Conservation (phyloP, 2,113 vertebrate species). For the Pelvicachromis taeniatus region DNA sequence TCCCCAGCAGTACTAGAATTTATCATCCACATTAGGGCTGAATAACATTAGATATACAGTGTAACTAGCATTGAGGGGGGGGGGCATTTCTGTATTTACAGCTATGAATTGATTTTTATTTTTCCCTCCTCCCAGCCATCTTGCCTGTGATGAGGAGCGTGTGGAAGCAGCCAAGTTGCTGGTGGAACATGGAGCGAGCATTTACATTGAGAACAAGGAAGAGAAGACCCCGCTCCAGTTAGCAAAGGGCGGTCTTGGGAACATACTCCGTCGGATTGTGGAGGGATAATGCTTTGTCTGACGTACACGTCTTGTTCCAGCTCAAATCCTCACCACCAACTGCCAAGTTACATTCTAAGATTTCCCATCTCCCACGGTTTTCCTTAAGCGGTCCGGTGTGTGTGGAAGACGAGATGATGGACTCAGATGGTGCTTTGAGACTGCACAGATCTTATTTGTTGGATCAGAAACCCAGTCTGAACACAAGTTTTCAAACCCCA, state of each 20-base stretch:
- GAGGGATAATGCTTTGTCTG: slow-evolving; percentile 74
- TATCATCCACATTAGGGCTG: neutral
- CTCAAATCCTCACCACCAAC: neutral
- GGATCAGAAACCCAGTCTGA: neutral
- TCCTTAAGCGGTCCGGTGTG: neutral
- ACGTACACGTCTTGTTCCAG: neutral
- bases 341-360: neutral
- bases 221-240: slow-evolving; percentile 92
- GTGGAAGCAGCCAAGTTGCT: slow-evolving; percentile 91
- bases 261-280: slow-evolving; percentile 82
- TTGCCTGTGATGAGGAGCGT: slow-evolving; percentile 95
- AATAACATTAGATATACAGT: neutral
- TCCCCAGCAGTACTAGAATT: neutral
- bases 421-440: neutral
- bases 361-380: neutral
- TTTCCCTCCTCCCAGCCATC: slow-evolving; percentile 76
- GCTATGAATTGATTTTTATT: neutral
- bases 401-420: neutral
- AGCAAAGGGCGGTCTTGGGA: slow-evolving; percentile 81
- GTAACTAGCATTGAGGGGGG: neutral
- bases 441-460: neutral
- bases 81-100: neutral
- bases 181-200: slow-evolving; percentile 90
- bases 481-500: neutral
- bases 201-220: slow-evolving; percentile 97